Percentiles rank a stretch among this genome's conserved stretches.
Conservation (phyloP, 2,888 invertebrate species). For the Linnaemya vulpina region DNA sequence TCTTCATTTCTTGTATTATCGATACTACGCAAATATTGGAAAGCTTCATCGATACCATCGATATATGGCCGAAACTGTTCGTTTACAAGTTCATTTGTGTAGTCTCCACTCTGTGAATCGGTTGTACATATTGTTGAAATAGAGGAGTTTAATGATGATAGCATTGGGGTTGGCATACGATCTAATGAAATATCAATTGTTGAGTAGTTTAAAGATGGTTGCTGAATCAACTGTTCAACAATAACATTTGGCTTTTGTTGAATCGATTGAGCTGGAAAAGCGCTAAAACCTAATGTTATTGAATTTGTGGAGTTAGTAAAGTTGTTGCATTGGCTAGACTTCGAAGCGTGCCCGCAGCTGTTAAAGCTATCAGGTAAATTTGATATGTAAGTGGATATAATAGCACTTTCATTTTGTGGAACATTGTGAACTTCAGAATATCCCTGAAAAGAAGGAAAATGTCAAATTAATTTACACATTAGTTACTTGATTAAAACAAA, state of each 20-base stretch:
- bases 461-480: too few species aligned
- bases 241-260: slow-evolving; percentile 75
- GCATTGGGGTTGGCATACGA: slow-evolving; percentile 20
- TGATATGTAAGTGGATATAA: slow-evolving; percentile 75
- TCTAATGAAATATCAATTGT: slow-evolving; percentile 44
- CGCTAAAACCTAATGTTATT: slow-evolving; percentile 47
- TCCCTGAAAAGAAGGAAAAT: slow-evolving; percentile 69
- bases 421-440: slow-evolving; percentile 75
- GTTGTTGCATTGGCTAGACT: slow-evolving; percentile 25
- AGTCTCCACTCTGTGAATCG: slow-evolving; percentile 67
- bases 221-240: slow-evolving; percentile 75
- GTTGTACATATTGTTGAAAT: slow-evolving; percentile 29
- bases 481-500: neutral
- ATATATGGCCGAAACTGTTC: slow-evolving; percentile 77
- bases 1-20: slow-evolving; percentile 78
- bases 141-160: slow-evolving; percentile 9
- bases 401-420: slow-evolving; percentile 74
- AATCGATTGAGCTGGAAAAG: slow-evolving; percentile 37
- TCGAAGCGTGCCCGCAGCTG: slow-evolving; percentile 11
- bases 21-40: slow-evolving; percentile 77
- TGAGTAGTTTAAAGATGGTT: slow-evolving; percentile 59
- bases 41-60: slow-evolving; percentile 79
- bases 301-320: slow-evolving; percentile 19
- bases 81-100: slow-evolving; percentile 53
- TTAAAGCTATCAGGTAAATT: slow-evolving; percentile 36